phyloP scores from a whole-genome alignment of 2,113 vertebrate species.

The Brachirus orientalis region DNA sequence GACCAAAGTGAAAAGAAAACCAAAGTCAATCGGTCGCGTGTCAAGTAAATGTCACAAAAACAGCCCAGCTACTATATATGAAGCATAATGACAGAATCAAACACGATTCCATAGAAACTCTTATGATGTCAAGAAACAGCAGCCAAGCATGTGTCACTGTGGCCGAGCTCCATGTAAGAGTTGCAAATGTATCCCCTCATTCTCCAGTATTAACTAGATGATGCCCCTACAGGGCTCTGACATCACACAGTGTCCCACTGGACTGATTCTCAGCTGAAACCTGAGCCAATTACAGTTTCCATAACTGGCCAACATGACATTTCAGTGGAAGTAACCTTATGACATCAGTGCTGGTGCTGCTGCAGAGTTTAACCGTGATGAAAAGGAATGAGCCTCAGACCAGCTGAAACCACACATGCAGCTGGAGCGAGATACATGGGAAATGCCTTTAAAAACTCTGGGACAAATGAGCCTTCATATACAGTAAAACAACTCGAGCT shows the following conservation, averaged over 20 bases:
- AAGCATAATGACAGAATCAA: too few relatives aligned
- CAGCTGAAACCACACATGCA: conserved; percentile 30
- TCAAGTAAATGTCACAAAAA: too few relatives aligned
- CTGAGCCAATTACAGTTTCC: conserved; percentile 63
- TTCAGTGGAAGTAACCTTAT: conserved; percentile 20
- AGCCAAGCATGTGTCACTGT: too few relatives aligned
- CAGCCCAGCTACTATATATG: too few relatives aligned
- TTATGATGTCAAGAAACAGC: too few relatives aligned
- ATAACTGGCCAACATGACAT: conserved; percentile 33
- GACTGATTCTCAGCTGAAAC: conserved; percentile 48
- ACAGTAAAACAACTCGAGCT: not conserved
- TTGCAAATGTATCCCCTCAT: too few relatives aligned
- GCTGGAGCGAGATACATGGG: conserved; percentile 1
- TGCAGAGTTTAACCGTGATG: conserved; percentile 4
- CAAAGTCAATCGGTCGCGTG: too few relatives aligned
- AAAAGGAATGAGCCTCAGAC: conserved; percentile 15
- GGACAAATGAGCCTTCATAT: conserved; percentile 18
- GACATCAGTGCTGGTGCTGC: conserved; percentile 5
- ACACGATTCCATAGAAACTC: too few relatives aligned
- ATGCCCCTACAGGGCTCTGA: too few relatives aligned
- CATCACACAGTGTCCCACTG: conserved; percentile 21
- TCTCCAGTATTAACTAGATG: too few relatives aligned
- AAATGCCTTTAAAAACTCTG: conserved; percentile 13
- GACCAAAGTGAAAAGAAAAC: too few relatives aligned
- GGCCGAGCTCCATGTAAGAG: too few relatives aligned